These are phyloP conservation scores for Chironomus striatipennis DNA, from an alignment of 1,140 invertebrate species.

Conservation along the genomic window DNA sequence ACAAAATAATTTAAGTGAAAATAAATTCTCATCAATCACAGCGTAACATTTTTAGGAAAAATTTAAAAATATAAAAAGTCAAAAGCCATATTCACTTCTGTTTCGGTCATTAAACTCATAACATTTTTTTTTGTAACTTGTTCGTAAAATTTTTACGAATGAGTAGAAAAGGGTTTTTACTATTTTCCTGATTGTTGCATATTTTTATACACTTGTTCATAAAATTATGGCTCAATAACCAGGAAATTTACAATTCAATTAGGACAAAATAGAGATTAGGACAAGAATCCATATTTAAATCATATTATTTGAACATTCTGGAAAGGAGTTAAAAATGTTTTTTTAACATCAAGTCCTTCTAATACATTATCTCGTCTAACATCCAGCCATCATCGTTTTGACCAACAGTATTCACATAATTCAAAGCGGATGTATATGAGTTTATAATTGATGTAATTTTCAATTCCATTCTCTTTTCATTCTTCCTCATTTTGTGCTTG, in stretches of 20 bases:
- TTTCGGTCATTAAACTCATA: background rate
- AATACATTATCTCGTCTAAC: background rate
- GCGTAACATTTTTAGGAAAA: background rate
- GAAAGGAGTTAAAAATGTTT: no score
- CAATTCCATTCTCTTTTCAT: background rate
- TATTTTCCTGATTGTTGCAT: background rate
- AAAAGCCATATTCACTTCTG: background rate
- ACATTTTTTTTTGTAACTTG: background rate
- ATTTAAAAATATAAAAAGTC: background rate
- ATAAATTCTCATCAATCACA: background rate
- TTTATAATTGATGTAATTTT: slow-evolving; percentile 24
- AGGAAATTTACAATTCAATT: no score
- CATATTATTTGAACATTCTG: no score
- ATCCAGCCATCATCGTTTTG: background rate
- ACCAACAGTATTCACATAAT: background rate
- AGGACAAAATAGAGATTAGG: no score
- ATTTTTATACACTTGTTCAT: background rate
- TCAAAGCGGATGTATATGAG: slow-evolving; percentile 9
- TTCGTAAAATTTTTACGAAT: background rate
- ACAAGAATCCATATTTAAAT: no score
- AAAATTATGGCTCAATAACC: background rate
- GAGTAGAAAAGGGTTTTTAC: background rate
- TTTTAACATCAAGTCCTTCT: no score
- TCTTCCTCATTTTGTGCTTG: background rate
- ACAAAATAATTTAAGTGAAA: no score